phyloP scores from a whole-genome alignment of 2,113 vertebrate species.

The Caranx melampygus region DNA sequence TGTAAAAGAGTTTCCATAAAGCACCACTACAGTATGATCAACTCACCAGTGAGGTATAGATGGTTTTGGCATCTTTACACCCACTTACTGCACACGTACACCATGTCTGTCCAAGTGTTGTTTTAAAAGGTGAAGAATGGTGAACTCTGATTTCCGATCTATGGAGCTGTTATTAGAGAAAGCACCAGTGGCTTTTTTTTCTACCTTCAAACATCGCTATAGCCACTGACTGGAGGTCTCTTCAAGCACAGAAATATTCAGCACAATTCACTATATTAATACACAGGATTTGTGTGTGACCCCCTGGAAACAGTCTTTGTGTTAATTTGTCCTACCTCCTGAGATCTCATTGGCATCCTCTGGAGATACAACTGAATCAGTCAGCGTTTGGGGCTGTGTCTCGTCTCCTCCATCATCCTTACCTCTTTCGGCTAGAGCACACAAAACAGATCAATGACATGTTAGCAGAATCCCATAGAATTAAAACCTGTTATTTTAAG shows the following conservation, averaged over 20 bases:
- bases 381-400: constrained; percentile 65
- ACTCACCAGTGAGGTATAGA: constrained; percentile 14
- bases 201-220: constrained; percentile 73
- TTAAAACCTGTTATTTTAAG: background rate
- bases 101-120: constrained; percentile 17
- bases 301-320: constrained; percentile 47
- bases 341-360: constrained; percentile 81
- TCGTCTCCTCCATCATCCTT: constrained; percentile 55
- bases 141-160: constrained; percentile 26
- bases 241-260: constrained; percentile 16
- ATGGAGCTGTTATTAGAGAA: constrained; percentile 26
- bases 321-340: constrained; percentile 77
- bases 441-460: constrained; percentile 13
- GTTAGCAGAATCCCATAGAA: constrained; percentile 7
- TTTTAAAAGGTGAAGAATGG: constrained; percentile 24
- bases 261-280: constrained; percentile 16
- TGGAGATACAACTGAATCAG: constrained; percentile 50
- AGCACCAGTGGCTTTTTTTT: constrained; percentile 41
- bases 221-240: constrained; percentile 42
- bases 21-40: constrained; percentile 37
- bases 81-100: constrained; percentile 37
- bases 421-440: constrained; percentile 62
- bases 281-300: constrained; percentile 13
- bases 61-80: constrained; percentile 39
- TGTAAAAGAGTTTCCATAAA: constrained; percentile 45